Percentiles rank a stretch among this genome's conserved stretches.
phyloP scores from a whole-genome alignment of 2,113 vertebrate genomes.

The Lates calcarifer region DNA sequence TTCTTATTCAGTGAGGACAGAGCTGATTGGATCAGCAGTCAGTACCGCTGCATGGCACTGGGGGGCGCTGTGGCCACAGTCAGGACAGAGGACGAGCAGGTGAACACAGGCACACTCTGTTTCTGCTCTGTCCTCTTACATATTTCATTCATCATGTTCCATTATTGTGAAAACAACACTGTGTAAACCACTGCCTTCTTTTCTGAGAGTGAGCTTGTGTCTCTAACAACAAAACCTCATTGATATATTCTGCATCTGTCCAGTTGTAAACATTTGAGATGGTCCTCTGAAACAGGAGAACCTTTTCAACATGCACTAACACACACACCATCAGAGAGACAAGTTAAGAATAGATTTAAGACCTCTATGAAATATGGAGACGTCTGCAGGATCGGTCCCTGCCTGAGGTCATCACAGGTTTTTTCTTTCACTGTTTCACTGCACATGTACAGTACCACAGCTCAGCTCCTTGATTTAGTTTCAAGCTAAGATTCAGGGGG shows the following conservation, averaged over 20 bases:
- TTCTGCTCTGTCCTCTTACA: no score
- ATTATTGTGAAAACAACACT: no score
- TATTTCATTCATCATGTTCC: no score
- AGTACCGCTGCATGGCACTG: slow-evolving; percentile 57
- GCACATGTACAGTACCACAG: neutral
- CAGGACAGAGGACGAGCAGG: slow-evolving; percentile 55
- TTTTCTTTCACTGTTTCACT: slow-evolving; percentile 26
- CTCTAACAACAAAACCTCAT: neutral
- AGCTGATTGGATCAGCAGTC: slow-evolving; percentile 58
- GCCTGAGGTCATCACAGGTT: slow-evolving; percentile 40
- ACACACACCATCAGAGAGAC: neutral
- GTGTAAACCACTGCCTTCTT: no score
- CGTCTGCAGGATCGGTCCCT: slow-evolving; percentile 9
- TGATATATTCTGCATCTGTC: slow-evolving; percentile 11
- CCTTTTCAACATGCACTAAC: slow-evolving; percentile 2
- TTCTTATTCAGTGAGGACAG: slow-evolving; percentile 53
- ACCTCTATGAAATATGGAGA: slow-evolving; percentile 39
- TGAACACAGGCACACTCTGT: neutral
- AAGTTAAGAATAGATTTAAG: slow-evolving; percentile 64
- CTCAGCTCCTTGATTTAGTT: neutral
- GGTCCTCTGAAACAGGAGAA: no score
- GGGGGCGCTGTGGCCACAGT: slow-evolving; percentile 59
- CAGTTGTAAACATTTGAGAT: slow-evolving; percentile 43
- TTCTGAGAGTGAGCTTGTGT: neutral
- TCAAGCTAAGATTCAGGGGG: neutral